phyloP scores from a whole-genome alignment of 2,888 invertebrate species.

The Diaphora mendica region DNA sequence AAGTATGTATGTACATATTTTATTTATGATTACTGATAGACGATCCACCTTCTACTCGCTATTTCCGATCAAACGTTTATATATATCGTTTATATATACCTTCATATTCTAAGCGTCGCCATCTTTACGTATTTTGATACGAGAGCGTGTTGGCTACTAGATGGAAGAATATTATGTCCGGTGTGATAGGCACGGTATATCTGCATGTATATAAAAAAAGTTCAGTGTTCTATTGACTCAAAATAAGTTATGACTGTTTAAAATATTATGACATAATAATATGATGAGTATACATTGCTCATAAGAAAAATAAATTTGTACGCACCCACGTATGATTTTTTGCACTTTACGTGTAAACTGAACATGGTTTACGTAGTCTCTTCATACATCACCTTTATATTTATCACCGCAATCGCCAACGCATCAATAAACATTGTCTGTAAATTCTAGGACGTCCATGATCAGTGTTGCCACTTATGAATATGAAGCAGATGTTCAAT shows the following conservation, averaged over 20 bases:
- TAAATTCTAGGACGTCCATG: neutral
- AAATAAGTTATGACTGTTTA: neutral
- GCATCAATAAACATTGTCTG: neutral
- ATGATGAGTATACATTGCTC: neutral
- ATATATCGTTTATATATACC: no score
- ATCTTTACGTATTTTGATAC: neutral
- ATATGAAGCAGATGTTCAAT: neutral
- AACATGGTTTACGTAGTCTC: neutral
- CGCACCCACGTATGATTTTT: neutral
- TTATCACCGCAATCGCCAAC: neutral
- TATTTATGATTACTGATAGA: slow-evolving; percentile 5
- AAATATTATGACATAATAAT: neutral
- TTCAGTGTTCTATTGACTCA: neutral
- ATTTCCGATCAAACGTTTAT: neutral
- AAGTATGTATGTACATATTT: neutral
- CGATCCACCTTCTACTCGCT: neutral
- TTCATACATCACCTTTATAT: neutral
- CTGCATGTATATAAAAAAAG: neutral
- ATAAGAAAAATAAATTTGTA: neutral
- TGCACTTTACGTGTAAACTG: slow-evolving; percentile 1
- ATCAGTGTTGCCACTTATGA: neutral
- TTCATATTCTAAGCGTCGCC: neutral
- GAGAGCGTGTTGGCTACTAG: neutral
- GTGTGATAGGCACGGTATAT: neutral
- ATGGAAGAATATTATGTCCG: neutral